Conservation (phyloP, 2,888 invertebrate species). For the Orgyia antiqua region DNA sequence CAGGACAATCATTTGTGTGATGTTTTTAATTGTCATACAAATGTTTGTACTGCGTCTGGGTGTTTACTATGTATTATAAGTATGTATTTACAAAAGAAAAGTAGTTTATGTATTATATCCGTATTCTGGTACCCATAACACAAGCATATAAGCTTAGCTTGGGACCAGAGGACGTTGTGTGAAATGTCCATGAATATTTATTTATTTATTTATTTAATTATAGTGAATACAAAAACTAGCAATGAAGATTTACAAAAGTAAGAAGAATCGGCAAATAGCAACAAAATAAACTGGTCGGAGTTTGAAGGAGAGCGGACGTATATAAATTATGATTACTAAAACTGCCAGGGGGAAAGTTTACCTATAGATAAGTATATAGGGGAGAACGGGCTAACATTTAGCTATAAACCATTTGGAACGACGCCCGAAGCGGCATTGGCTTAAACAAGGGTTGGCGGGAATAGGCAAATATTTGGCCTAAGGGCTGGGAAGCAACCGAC, state of each 20-base stretch:
- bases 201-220: too few species aligned
- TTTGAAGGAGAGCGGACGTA: slow-evolving; percentile 16
- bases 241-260: slow-evolving; percentile 12
- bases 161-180: too few species aligned
- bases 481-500: slow-evolving; percentile 70
- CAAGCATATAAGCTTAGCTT: too few species aligned
- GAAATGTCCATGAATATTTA: too few species aligned
- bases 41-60: too few species aligned
- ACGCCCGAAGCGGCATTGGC: slow-evolving; percentile 61
- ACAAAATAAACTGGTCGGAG: slow-evolving; percentile 15
- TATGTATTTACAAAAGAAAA: too few species aligned
- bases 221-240: slow-evolving; percentile 12
- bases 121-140: too few species aligned
- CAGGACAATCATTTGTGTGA: too few species aligned
- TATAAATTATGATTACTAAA: slow-evolving; percentile 36
- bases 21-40: too few species aligned
- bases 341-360: slow-evolving; percentile 44
- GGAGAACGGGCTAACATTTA: slow-evolving; percentile 64
- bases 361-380: slow-evolving; percentile 52
- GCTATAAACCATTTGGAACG: slow-evolving; percentile 59
- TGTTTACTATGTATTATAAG: too few species aligned
- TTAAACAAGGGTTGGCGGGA: slow-evolving; percentile 72
- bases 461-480: slow-evolving; percentile 70
- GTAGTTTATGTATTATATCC: too few species aligned
- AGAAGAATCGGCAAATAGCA: neutral